Conservation (phyloP, 1,140 invertebrate genomes). For the Drosophila simulans region DNA sequence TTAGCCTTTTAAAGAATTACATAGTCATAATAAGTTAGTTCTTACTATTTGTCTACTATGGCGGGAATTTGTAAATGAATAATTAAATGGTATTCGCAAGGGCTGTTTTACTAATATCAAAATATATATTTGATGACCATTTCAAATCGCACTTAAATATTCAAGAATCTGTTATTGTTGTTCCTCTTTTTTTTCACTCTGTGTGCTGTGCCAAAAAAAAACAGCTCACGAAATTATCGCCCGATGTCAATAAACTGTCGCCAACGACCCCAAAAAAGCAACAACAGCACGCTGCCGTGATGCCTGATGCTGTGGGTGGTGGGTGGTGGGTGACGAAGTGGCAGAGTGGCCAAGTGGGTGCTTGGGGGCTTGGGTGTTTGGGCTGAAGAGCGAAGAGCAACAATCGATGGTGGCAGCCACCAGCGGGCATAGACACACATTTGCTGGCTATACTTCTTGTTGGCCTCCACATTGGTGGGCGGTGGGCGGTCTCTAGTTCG, state of each 20-base stretch:
- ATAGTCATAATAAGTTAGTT: not conserved
- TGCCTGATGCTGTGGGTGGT: not conserved
- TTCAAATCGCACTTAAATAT: constrained; percentile 23
- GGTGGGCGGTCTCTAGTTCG: not conserved
- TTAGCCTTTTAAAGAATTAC: not conserved
- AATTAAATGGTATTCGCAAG: too few relatives aligned
- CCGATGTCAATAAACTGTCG: constrained; percentile 50
- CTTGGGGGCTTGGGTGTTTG: not conserved
- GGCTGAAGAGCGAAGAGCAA: constrained; percentile 17
- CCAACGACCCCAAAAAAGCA: constrained; percentile 42
- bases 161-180: constrained; percentile 10
- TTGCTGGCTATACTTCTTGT: constrained; percentile 13
- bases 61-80: too few relatives aligned
- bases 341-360: not conserved
- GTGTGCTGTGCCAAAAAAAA: constrained; percentile 1
- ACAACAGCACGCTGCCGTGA: constrained; percentile 4
- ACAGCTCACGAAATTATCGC: constrained; percentile 45
- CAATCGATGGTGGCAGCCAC: constrained; percentile 22
- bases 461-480: not conserved
- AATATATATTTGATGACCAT: constrained; percentile 7
- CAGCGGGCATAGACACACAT: constrained; percentile 48
- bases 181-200: not conserved
- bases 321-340: not conserved
- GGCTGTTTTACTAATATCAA: not conserved
- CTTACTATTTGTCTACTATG: too few relatives aligned